Percentiles rank a stretch among this genome's conserved stretches.
phyloP scores from a whole-genome alignment of 2,888 invertebrate species.

The Cotesia congregata region DNA sequence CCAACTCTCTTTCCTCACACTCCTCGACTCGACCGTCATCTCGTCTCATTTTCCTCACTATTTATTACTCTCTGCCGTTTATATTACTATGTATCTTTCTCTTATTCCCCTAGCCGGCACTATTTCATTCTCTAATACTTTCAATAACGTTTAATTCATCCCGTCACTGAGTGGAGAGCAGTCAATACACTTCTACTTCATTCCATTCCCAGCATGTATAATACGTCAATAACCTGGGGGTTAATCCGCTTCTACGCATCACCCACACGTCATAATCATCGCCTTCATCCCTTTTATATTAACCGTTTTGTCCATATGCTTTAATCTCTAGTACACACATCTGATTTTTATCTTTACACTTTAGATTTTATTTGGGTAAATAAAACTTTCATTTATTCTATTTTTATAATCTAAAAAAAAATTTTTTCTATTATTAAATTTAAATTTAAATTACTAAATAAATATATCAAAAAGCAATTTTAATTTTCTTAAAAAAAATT shows the following conservation, averaged over 20 bases:
- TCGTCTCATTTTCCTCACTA: conserved; percentile 14
- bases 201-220: not conserved
- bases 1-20: conserved; percentile 31
- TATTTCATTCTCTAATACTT: not conserved
- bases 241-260: conserved; percentile 37
- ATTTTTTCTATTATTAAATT: no score
- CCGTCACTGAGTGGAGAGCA: not conserved
- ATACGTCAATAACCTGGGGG: conserved; percentile 25
- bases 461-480: no score
- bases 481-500: no score
- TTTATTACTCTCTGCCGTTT: conserved; percentile 8
- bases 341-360: not conserved
- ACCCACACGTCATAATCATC: conserved; percentile 57
- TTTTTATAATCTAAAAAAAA: not conserved
- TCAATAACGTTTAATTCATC: not conserved
- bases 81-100: not conserved
- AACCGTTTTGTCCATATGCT: not conserved
- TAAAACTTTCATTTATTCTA: conserved; percentile 2
- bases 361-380: not conserved
- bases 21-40: conserved; percentile 2
- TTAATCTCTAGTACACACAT: conserved; percentile 6
- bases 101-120: not conserved
- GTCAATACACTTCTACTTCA: not conserved
- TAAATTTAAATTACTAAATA: no score
- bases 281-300: conserved; percentile 30